Base-by-base conservation (phyloP, 2,888 invertebrate genomes). In the Ferrisia virgata region DNA sequence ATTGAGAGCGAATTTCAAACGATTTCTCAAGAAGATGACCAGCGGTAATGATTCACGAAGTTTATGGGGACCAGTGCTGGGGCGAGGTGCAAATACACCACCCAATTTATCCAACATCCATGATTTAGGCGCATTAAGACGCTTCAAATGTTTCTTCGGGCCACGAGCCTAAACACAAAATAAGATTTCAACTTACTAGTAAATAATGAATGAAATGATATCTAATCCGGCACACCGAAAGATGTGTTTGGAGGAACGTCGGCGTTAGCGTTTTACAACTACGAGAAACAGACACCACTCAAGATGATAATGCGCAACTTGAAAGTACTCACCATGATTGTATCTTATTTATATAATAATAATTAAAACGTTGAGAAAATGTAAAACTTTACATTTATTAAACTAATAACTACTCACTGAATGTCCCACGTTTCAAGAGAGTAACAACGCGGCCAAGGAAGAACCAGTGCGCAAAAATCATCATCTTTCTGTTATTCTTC, bases 101-200 rank as follows among this genome's bases (percentile, higher is more conserved):
- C 97, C 97, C 88, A 99, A 91, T 91, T 99, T 99, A 92, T 98
- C 99, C 92, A 99, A 93, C 98, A 99, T 99, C 99, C 99, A 99
- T 95, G 99, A 96, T 91, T 98, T 98, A 13, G 99, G 99, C 85
- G 99, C 99, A 89, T 96, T 94, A 88, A 99, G 92, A 90, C 99
- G 97, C 94, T 99, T 99, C 92, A 99, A 92, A 91, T 99, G 99
- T 92, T 99, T 98, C 91, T 98, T 98, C 78, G 98, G 98, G 90
- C 99, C 99, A 90, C 99, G 95, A 91, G 96, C 97, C 98, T 96
- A 89, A 22, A 90, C 89, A 86, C 85, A 86, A 86, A 84, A 84
- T 79, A 64, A 39, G 15, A 8, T 69, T n/a, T 18, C 11, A 36
- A 36, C 18, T 18, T 76, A 76, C 18, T 25, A 18, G 2, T 1